Evolutionary conservation across 2,888 invertebrate genomes (phyloP).

Genomic region (Mythimna albipuncta): DNA sequence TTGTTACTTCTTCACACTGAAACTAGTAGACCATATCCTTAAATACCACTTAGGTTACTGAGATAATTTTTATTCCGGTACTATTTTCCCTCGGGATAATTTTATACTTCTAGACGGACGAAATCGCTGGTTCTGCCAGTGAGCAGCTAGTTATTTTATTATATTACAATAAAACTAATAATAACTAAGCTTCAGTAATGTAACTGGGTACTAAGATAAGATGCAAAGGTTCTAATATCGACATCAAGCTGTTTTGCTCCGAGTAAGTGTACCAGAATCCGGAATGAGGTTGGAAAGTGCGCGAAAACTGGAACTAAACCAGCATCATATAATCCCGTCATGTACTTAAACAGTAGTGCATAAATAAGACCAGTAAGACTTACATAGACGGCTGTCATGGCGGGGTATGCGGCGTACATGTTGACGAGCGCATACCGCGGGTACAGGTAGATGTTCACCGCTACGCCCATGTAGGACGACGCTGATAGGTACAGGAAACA

Average conservation of each 20-base stretch:
- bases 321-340: neutral
- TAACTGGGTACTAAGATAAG: too few relatives aligned
- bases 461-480: slow-evolving; percentile 95
- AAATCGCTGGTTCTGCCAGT: too few relatives aligned
- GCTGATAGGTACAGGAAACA: slow-evolving; percentile 95
- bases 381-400: slow-evolving; percentile 96
- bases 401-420: slow-evolving; percentile 96
- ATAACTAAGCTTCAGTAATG: too few relatives aligned
- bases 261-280: neutral
- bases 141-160: too few relatives aligned
- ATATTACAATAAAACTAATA: too few relatives aligned
- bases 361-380: slow-evolving; percentile 75
- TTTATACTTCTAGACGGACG: too few relatives aligned
- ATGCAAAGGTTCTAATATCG: too few relatives aligned
- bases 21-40: too few relatives aligned
- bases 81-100: too few relatives aligned
- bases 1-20: too few relatives aligned
- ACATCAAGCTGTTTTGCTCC: neutral
- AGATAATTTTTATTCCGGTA: too few relatives aligned
- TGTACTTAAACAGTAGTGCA: neutral
- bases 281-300: slow-evolving; percentile 1
- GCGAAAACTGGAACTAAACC: slow-evolving; percentile 5
- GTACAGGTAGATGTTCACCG: slow-evolving; percentile 94
- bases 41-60: too few relatives aligned
- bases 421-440: slow-evolving; percentile 93